These are phyloP conservation scores for Heteromurus nitidus DNA, from an alignment of 2,888 invertebrate species.

Conservation along the genomic window DNA sequence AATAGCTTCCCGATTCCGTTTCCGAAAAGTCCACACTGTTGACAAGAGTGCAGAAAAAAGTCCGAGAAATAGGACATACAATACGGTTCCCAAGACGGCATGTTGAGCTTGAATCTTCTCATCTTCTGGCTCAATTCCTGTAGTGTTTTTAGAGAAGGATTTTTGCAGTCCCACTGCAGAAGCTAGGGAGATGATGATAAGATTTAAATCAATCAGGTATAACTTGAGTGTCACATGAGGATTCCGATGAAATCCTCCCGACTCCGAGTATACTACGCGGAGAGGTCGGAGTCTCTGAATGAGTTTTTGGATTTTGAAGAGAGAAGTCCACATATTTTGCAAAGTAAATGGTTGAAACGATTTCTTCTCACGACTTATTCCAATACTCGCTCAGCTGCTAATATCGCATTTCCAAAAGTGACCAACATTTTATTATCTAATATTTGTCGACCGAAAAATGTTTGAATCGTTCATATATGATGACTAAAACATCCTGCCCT, in stretches of 20 bases:
- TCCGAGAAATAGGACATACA: neutral
- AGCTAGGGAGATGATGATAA: neutral
- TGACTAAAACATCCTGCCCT: too few species aligned
- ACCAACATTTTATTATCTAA: too few species aligned
- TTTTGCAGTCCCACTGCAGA: constrained; percentile 10
- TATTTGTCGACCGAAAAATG: too few species aligned
- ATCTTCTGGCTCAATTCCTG: neutral
- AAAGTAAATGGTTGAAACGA: too few species aligned
- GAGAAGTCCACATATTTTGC: too few species aligned
- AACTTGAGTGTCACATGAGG: neutral
- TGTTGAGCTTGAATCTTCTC: constrained; percentile 21
- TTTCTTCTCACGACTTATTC: too few species aligned
- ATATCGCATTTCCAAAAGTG: too few species aligned
- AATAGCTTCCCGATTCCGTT: neutral
- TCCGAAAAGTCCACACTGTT: constrained; percentile 15
- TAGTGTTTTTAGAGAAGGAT: neutral
- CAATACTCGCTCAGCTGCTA: too few species aligned
- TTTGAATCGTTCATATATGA: too few species aligned
- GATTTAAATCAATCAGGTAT: constrained; percentile 18
- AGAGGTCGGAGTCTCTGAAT: constrained; percentile 39
- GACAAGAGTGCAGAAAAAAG: neutral
- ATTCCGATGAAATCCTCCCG: constrained; percentile 2
- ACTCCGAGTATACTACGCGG: constrained; percentile 10
- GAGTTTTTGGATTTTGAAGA: too few species aligned
- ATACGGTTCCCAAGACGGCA: constrained; percentile 2